Evolutionary conservation across 2,113 vertebrate species (phyloP).

Genomic region (Beaufortia kweichowensis): DNA sequence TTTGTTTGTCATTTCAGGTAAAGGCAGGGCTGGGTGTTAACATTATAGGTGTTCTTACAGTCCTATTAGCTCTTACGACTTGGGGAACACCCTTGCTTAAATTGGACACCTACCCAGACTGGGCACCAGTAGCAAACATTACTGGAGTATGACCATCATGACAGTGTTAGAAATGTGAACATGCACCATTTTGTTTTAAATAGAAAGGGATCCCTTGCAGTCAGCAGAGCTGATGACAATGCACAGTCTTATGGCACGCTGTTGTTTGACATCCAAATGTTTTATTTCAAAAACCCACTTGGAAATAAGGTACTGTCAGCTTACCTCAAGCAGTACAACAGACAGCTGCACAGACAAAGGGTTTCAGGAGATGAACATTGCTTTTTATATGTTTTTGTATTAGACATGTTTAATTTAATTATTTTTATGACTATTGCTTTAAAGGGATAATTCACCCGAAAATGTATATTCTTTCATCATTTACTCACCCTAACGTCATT

Average conservation of each 20-base stretch:
- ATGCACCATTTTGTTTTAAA: background rate
- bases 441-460: no score
- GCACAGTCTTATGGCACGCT: background rate
- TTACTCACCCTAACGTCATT: no score
- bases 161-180: constrained; percentile 10
- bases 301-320: background rate
- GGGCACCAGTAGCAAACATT: constrained; percentile 71
- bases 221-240: background rate
- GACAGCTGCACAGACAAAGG: background rate
- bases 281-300: background rate
- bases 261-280: background rate
- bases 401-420: background rate
- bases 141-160: constrained; percentile 43
- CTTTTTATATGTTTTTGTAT: constrained; percentile 1
- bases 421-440: background rate
- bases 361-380: background rate
- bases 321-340: background rate
- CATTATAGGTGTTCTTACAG: constrained; percentile 80
- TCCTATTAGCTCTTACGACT: constrained; percentile 81
- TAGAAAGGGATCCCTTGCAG: background rate
- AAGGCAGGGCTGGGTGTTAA: constrained; percentile 92
- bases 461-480: no score
- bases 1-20: constrained; percentile 73
- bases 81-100: constrained; percentile 84
- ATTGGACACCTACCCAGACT: constrained; percentile 82